These are phyloP conservation scores for Spatulosminthurus flaviceps DNA, from an alignment of 2,888 invertebrate genomes.

Conservation along the genomic window DNA sequence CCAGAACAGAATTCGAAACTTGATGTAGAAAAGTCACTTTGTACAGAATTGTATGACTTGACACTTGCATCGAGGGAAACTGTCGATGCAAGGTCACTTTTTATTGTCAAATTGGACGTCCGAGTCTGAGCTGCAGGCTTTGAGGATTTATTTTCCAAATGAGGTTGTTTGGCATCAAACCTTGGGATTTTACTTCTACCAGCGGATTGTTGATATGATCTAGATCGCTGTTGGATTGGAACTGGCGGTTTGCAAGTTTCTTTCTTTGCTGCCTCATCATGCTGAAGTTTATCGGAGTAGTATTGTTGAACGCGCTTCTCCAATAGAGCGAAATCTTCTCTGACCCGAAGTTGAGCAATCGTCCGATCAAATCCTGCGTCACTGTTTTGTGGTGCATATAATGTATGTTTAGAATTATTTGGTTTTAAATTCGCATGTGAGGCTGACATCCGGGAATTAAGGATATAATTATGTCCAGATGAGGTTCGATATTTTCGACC, in stretches of 20 bases:
- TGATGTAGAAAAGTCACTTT: neutral
- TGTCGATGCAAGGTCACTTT: neutral
- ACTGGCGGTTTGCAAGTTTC: neutral
- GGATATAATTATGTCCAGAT: neutral
- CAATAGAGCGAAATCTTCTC: slow-evolving; percentile 23
- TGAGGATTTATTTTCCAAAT: neutral
- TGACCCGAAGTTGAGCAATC: neutral
- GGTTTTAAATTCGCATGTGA: neutral
- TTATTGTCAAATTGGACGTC: neutral
- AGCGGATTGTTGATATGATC: neutral
- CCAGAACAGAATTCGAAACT: neutral
- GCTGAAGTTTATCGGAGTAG: neutral
- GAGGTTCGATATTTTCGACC: neutral
- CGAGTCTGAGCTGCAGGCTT: neutral
- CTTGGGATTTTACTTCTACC: neutral
- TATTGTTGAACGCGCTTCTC: slow-evolving; percentile 23
- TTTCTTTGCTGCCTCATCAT: neutral
- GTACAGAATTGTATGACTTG: neutral
- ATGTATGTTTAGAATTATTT: neutral
- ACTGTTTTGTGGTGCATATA: slow-evolving; percentile 15
- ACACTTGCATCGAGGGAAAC: neutral
- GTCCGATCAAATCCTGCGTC: slow-evolving; percentile 3
- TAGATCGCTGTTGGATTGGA: neutral
- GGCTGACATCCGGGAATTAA: slow-evolving; percentile 4
- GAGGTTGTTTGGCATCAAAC: neutral